Evolutionary conservation across 2,797 vertebrate species (phyloP), one percentile per base, ranked within the genome.

Genomic region (Trichosurus vulpecula): DNA sequence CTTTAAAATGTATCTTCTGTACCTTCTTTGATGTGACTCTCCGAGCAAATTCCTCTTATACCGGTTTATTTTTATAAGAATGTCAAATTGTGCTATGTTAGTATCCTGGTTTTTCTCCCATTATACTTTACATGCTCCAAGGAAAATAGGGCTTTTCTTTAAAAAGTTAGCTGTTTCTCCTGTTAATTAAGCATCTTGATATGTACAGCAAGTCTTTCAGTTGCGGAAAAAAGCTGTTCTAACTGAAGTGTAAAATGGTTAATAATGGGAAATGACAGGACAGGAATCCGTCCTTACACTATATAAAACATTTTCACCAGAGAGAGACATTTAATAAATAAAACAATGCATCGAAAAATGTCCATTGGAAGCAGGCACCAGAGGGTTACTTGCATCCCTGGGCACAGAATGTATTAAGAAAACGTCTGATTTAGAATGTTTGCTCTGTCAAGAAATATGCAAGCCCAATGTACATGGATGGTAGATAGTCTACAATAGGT

Each of bases 261-360:
- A 90, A 97, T 97, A 95, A 94, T 94, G 97, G 96, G 96, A 98
- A 96, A 94, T 91, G 95, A 92, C 94, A 90, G 90, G 93, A 96
- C 96, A 97, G 93, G 52, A 97, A 98, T 97, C 96, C 93, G 94
- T 81, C 96, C 94, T 91, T 47, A 90, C 41, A 95, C 91, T 97
- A 97, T 96, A 96, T 96, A 97, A 98, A 98, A 98, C 94, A 94
- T 53, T n/a, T 96, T 97, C 95, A 98, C 94, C 95, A 96, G 95
- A 92, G 74, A 95, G 61, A 95, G 97, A 98, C 92, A 95, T 93
- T 58, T 74, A 97, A 98, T 98, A 98, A 98, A 98, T 98, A 98
- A 96, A 92, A 97, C 91, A 96, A 97, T 97, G 97, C 98, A 98
- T 96, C 93, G 92, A 98, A 27, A 95, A 97, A 97, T 96, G 98